Conservation (phyloP, 1,140 invertebrate species). For the Bombus consobrinus region DNA sequence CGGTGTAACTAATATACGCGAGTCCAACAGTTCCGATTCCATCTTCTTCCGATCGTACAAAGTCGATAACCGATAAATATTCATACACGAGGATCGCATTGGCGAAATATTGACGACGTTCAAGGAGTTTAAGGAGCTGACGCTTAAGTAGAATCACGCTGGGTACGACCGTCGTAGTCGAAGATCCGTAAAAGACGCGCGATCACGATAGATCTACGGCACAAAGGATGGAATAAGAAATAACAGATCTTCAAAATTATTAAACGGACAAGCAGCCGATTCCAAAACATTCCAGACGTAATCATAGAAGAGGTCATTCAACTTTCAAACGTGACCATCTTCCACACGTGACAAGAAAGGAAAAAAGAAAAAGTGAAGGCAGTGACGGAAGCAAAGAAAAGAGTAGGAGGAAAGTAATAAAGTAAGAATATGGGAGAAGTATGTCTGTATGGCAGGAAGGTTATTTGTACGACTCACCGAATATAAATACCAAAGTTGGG, state of each 20-base stretch:
- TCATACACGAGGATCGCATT: not conserved
- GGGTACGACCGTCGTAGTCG: not conserved
- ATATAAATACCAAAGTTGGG: conserved; percentile 70
- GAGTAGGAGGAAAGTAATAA: conserved; percentile 14
- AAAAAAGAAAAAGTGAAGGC: conserved; percentile 35
- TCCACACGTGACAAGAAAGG: conserved; percentile 6
- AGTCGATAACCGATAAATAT: not conserved
- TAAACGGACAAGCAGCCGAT: not conserved
- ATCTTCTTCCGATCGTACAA: not conserved
- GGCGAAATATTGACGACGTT: not conserved
- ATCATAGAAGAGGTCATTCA: conserved; percentile 28
- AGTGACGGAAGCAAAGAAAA: not conserved
- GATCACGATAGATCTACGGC: not conserved
- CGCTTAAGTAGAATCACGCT: not conserved
- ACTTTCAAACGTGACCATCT: conserved; percentile 29
- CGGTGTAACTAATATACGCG: not conserved
- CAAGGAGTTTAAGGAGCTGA: no score
- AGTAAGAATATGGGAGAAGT: conserved; percentile 16
- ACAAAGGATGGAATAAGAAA: not conserved
- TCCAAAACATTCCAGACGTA: not conserved
- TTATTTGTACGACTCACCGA: conserved; percentile 48
- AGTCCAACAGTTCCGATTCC: not conserved
- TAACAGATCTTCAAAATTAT: not conserved
- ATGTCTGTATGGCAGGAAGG: conserved; percentile 18
- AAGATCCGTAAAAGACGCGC: not conserved